Conservation (phyloP, 30 jellyfish, hydroid and myxozoan genomes). For the Sanderia malayensis region DNA sequence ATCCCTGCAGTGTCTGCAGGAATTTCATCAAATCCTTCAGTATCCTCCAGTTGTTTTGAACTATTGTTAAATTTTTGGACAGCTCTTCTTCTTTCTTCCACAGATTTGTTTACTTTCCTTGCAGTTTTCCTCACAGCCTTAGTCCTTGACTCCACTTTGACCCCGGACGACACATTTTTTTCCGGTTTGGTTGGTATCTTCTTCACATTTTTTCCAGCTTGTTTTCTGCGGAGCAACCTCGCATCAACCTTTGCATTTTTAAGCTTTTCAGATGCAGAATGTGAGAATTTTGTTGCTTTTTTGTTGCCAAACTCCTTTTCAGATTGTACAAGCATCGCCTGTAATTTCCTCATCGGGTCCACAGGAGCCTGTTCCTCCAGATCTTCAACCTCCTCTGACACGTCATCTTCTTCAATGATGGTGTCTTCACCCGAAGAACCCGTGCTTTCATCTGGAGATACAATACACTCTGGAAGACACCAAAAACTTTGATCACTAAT, state of each 20-base stretch:
- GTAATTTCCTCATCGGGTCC: slow-evolving; percentile 21
- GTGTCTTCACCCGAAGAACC: slow-evolving; percentile 6
- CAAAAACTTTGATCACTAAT: slow-evolving; percentile 22
- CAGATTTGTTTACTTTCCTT: slow-evolving; percentile 9
- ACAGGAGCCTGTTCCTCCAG: slow-evolving; percentile 1
- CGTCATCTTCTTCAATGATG: not conserved
- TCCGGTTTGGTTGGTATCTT: too few relatives aligned
- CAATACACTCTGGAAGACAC: slow-evolving; percentile 50
- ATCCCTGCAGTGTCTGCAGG: slow-evolving; percentile 1
- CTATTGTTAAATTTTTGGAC: too few relatives aligned
- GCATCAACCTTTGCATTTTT: slow-evolving; percentile 45
- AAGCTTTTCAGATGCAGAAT: slow-evolving; percentile 29
- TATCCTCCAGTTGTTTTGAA: not conserved
- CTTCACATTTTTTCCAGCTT: too few relatives aligned
- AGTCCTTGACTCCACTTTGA: not conserved
- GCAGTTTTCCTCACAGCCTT: not conserved
- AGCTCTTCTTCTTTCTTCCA: slow-evolving; percentile 19
- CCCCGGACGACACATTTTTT: not conserved
- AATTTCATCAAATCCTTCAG: slow-evolving; percentile 3
- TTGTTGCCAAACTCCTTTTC: not conserved
- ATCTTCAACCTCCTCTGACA: slow-evolving; percentile 1
- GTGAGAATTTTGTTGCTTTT: slow-evolving; percentile 17
- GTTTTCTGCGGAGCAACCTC: not conserved
- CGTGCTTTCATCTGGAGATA: slow-evolving; percentile 38
- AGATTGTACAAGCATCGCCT: slow-evolving; percentile 19